These are phyloP conservation scores for Microtus oregoni DNA, from an alignment of 2,113 vertebrate species.

Conservation along the genomic window DNA sequence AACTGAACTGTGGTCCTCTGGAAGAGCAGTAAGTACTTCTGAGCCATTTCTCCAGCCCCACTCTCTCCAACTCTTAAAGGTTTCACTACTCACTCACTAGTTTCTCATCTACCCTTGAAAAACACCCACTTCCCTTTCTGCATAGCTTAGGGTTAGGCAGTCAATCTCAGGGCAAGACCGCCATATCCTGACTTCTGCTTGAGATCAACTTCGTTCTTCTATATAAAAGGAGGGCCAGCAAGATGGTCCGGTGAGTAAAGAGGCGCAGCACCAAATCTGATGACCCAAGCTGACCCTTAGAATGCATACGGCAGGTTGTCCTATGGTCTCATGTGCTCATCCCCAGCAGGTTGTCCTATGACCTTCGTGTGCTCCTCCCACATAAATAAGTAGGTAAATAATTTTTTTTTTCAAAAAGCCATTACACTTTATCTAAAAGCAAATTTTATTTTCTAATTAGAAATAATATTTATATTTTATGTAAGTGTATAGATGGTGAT, in stretches of 20 bases:
- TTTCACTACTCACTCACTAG: slow-evolving; percentile 25
- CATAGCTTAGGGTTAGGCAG: not conserved
- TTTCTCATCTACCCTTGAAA: not conserved
- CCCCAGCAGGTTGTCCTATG: not conserved
- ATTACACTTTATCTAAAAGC: slow-evolving; percentile 30
- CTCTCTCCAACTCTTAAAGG: not conserved
- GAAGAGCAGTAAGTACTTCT: not conserved
- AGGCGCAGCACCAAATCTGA: not conserved
- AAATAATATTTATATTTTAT: slow-evolving; percentile 16
- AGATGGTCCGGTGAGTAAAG: not conserved
- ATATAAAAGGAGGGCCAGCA: not conserved
- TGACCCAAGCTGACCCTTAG: not conserved
- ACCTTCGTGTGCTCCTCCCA: not conserved
- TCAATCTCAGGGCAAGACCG: not conserved
- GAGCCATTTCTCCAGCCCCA: not conserved
- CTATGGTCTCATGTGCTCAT: not conserved
- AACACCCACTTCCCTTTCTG: not conserved
- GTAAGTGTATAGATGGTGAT: slow-evolving; percentile 12
- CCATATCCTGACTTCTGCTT: not conserved
- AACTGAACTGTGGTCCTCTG: not conserved
- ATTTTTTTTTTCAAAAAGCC: not conserved
- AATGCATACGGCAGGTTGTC: not conserved
- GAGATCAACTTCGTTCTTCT: not conserved
- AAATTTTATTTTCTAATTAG: slow-evolving; percentile 42
- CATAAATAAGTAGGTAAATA: not conserved